These are phyloP conservation scores for Ypsolopha sequella DNA, from an alignment of 2,888 invertebrate species.

Conservation along the genomic window DNA sequence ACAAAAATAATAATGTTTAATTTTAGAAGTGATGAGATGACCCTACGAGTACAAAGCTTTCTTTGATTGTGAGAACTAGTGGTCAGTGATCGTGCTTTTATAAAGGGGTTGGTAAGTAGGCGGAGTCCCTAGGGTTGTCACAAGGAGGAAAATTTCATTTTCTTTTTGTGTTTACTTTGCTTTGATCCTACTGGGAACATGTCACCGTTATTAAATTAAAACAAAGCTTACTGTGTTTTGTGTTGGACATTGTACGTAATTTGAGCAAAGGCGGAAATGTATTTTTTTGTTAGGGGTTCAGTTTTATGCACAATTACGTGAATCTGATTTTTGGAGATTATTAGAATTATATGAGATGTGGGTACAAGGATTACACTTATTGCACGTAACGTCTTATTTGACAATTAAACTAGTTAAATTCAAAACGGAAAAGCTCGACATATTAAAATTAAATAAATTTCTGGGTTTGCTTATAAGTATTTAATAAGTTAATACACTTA, in stretches of 20 bases:
- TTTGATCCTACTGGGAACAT: slow-evolving; percentile 20
- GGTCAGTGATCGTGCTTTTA: slow-evolving; percentile 29
- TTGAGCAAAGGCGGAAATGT: slow-evolving; percentile 11
- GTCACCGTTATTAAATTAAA: slow-evolving; percentile 65
- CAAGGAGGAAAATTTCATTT: slow-evolving; percentile 28
- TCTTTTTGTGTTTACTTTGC: slow-evolving; percentile 32
- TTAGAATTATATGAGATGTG: too few relatives aligned
- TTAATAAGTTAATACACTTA: too few relatives aligned
- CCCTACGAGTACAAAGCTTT: background rate
- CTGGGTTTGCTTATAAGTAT: too few relatives aligned
- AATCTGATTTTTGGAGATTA: too few relatives aligned
- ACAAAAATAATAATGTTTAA: too few relatives aligned
- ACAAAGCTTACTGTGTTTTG: slow-evolving; percentile 47
- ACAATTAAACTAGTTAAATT: too few relatives aligned
- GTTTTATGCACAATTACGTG: too few relatives aligned
- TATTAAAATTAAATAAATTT: too few relatives aligned
- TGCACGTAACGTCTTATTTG: too few relatives aligned
- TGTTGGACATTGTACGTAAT: slow-evolving; percentile 34
- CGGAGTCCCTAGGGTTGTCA: slow-evolving; percentile 44
- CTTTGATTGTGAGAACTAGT: slow-evolving; percentile 19
- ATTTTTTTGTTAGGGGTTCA: too few relatives aligned
- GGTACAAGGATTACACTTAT: too few relatives aligned
- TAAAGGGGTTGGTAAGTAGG: slow-evolving; percentile 33
- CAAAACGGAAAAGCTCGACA: too few relatives aligned
- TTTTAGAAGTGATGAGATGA: background rate